Base-by-base conservation (phyloP, 2,888 invertebrate genomes). In the Augiades crinisus region DNA sequence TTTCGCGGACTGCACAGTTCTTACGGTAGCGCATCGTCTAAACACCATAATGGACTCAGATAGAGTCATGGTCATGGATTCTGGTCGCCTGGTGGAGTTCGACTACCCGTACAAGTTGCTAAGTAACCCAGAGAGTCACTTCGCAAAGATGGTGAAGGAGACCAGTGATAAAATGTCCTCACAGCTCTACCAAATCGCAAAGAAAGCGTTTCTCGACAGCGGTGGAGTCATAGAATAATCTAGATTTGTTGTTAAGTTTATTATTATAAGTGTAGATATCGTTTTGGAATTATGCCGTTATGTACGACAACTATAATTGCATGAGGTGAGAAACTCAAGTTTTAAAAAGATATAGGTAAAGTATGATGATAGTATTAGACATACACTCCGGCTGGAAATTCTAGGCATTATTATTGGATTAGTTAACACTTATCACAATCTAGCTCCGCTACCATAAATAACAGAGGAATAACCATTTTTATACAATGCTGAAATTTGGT, bases 41-140 rank as follows among this genome's bases (percentile, higher is more conserved):
- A 94, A 98, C 75, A 98, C 98, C 0, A 95, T 98, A 57, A 97
- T 98, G 94, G 98, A 98, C 79, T 96, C 96, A 0, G 96, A 97
- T 83, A 92, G 94, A 55, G 94, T 97, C 12, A 90, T 98, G 71
- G 97, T 98, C 1, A 94, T 98, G 93, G 95, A 96, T 68, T 91
- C 93, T 4, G 98, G 98, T 0, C 78, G 85, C 12, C 91, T 95
- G 51, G 93, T 92, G 50, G 95, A 95, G 79, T 95, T 92, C 64
- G 94, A 93, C 72, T 91, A 92, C 64, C 95, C 95, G 0, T 87
- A 94, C 72, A 82, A 91, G 53, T 78, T 95, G 46, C 87, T 95
- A 27, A 89, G 78, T 61, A 91, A 92, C 60, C 83, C 91, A 1
- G 82, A 92, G 2, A 92, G 94, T 3, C 76, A 91, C 50, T 92